Evolutionary conservation across 2,113 vertebrate species (phyloP), one percentile per base, ranked within the genome.

Genomic region (Prionailurus bengalensis): DNA sequence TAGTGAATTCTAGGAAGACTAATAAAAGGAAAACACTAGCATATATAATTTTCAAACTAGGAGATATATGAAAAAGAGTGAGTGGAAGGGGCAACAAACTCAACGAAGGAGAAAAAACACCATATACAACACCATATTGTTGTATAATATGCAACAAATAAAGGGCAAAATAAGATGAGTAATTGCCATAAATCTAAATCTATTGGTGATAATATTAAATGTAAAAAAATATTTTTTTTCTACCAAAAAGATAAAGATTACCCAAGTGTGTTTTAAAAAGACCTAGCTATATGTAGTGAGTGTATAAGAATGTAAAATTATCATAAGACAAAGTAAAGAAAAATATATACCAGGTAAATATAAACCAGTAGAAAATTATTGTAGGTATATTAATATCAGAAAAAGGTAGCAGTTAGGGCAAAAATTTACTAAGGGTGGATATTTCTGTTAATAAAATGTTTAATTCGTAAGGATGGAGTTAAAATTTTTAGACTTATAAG

Each of bases 251-350:
- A 25, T 63, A 53, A 93, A 90, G 21, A 55, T 85, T 73, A 73
- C 13, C 4, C 5, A 66, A 73, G 7, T 11, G 0, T 45, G 19
- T 73, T 79, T 66, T 81, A 0, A 25, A 71, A 73, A 93, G 39
- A 31, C 2, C 13, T 68, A 76, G 10, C 66, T 68, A 55, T 39
- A 74, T 73, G 5, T 8, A 74, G 5, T 58, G 42, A 74, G 8
- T 68, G 16, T 74, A 42, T 42, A n/a, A 83, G 48, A 94, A 51
- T 45, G 83, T 78, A 92, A 83, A 58, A 87, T 94, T 63, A 79
- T 7, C 7, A 61, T 88, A 76, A 91, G 39, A 82, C 48, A 74
- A 90, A 85, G 5, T 65, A 71, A 63, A 94, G 6, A 31, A 39
- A 80, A 90, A 53, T 19, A 63, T 23, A 61, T 36, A 78, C 17